Percentiles rank a stretch among this genome's conserved stretches.
phyloP scores from a whole-genome alignment of 2,888 invertebrate species.

The Pristionchus arcanus region DNA sequence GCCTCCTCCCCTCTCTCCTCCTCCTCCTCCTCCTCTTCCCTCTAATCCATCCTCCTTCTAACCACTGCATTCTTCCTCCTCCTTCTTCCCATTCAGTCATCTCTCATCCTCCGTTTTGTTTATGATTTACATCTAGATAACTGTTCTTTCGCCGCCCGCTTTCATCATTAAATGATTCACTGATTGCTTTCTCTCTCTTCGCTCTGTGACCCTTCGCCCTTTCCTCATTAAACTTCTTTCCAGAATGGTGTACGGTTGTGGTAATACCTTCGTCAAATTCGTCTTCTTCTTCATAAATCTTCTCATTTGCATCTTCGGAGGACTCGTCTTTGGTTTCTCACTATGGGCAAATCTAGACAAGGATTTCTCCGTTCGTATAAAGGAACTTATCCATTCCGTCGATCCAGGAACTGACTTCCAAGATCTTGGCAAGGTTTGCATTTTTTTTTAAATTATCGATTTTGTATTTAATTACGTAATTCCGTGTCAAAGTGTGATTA shows the following conservation, averaged over 20 bases:
- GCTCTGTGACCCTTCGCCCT: not conserved
- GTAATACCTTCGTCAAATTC: conserved; percentile 74
- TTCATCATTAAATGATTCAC: conserved; percentile 20
- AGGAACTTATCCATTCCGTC: conserved; percentile 60
- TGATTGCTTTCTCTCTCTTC: not conserved
- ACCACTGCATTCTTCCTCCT: conserved; percentile 23
- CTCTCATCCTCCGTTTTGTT: conserved; percentile 20
- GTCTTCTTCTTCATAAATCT: conserved; percentile 75
- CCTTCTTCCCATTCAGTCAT: conserved; percentile 4
- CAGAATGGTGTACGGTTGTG: conserved; percentile 74
- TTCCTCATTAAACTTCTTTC: not conserved
- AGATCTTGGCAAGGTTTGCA: conserved; percentile 57
- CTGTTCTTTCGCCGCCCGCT: not conserved
- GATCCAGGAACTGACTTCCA: conserved; percentile 57
- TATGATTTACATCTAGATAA: conserved; percentile 49
- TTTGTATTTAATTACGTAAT: not conserved
- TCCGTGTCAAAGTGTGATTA: not conserved
- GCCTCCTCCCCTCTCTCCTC: not conserved
- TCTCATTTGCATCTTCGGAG: conserved; percentile 76
- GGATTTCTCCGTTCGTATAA: conserved; percentile 69
- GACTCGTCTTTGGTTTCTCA: conserved; percentile 74
- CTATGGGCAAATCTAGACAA: conserved; percentile 78
- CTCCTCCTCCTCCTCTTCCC: not conserved
- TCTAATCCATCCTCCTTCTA: conserved; percentile 41
- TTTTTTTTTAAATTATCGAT: not conserved